Percentiles rank a stretch among this genome's conserved stretches.
Evolutionary conservation across 1,140 invertebrate species (phyloP).

Genomic region (Leptinotarsa undecemlineata): DNA sequence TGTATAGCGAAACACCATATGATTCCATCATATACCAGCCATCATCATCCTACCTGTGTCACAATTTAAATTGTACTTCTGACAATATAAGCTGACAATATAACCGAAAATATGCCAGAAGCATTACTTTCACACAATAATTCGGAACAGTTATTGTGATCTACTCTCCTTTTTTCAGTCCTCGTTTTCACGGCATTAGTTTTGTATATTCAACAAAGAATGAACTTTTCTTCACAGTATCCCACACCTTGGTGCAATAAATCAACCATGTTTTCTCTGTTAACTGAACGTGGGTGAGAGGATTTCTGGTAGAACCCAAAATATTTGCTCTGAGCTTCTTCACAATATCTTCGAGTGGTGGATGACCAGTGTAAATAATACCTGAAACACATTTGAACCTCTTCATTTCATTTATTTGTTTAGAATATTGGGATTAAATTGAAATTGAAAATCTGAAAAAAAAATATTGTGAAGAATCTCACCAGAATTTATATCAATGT

Average conservation of each 20-base stretch:
- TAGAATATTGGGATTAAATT: too few species aligned
- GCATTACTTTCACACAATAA: too few species aligned
- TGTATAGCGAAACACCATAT: too few species aligned
- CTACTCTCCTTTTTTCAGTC: not conserved
- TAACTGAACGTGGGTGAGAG: conserved; percentile 66
- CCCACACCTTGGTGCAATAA: conserved; percentile 80
- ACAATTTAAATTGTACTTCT: too few species aligned
- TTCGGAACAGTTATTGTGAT: too few species aligned
- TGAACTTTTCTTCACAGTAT: conserved; percentile 79
- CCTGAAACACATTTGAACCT: conserved; percentile 34
- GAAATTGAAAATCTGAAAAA: too few species aligned
- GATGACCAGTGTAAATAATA: conserved; percentile 65
- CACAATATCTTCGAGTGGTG: conserved; percentile 68
- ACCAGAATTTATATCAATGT: conserved; percentile 37
- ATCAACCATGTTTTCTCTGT: conserved; percentile 78
- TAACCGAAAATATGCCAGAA: too few species aligned
- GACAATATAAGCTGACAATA: too few species aligned
- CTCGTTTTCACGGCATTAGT: conserved; percentile 62
- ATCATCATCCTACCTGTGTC: too few species aligned
- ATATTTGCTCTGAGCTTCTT: conserved; percentile 70
- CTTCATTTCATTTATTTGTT: too few species aligned
- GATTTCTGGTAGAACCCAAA: conserved; percentile 66
- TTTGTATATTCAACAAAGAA: conserved; percentile 82
- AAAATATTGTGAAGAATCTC: not conserved
- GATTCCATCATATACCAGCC: too few species aligned